These are phyloP conservation scores for Drosophila fulvimacula DNA, from an alignment of 2,888 invertebrate species.

Conservation along the genomic window DNA sequence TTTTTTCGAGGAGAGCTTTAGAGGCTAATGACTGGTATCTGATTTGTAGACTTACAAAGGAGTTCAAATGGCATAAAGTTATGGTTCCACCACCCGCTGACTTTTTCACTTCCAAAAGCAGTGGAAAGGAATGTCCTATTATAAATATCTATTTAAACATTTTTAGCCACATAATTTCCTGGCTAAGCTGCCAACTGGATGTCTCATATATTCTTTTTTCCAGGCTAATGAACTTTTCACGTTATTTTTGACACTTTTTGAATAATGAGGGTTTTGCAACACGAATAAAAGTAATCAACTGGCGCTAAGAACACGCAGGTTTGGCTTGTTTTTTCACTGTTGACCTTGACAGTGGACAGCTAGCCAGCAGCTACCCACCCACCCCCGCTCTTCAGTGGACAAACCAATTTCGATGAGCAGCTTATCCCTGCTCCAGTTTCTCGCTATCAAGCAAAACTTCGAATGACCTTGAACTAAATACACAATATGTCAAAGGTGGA, in stretches of 20 bases:
- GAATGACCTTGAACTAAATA: slow-evolving; percentile 73
- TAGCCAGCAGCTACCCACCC: background rate
- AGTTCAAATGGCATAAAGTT: background rate
- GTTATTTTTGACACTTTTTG: slow-evolving; percentile 30
- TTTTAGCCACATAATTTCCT: background rate
- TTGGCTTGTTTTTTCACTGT: background rate
- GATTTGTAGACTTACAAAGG: too few species aligned
- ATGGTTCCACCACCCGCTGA: background rate
- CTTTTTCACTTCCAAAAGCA: background rate
- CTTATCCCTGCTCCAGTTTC: slow-evolving; percentile 32
- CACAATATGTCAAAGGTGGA: slow-evolving; percentile 29
- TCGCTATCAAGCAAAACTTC: slow-evolving; percentile 35
- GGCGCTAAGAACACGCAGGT: background rate
- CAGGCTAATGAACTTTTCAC: slow-evolving; percentile 42
- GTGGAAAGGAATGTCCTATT: background rate
- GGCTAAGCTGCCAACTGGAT: background rate
- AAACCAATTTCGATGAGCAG: slow-evolving; percentile 4
- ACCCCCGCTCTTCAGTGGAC: slow-evolving; percentile 1
- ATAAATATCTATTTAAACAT: background rate
- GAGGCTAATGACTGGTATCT: background rate
- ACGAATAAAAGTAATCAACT: slow-evolving; percentile 44
- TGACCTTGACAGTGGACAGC: slow-evolving; percentile 39
- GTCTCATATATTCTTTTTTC: slow-evolving; percentile 32
- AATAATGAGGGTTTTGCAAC: slow-evolving; percentile 12
- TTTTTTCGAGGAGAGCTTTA: background rate